Base-by-base conservation (phyloP, 1,140 invertebrate species). In the Harlomillsia oculata region DNA sequence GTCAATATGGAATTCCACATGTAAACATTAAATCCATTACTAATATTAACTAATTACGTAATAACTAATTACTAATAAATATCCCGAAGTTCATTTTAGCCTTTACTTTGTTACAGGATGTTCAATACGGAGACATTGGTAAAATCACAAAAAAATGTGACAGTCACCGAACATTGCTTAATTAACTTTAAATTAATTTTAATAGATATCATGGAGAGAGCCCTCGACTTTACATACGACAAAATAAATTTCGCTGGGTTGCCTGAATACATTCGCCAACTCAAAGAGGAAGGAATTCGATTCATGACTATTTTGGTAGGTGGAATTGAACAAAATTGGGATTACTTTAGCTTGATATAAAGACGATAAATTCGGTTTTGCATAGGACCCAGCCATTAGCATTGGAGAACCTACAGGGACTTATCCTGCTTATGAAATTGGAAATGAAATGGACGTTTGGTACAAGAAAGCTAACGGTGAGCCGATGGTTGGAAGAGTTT, bases 151-250 rank as follows among this genome's bases (percentile, higher is more conserved):
- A n/a, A n/a, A n/a, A n/a, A 14, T 25, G n/a, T n/a, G n/a, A n/a
- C n/a, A n/a, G n/a, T n/a, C n/a, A n/a, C n/a, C n/a, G n/a, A n/a
- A n/a, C n/a, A 46, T 46, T 25, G 14, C 6, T 46, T 46, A 25
- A 46, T 28, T 46, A 46, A 5, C 5, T 46, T 46, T 28, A 25
- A 18, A 11, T 14, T 46, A 34, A 34, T 34, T 34, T 34, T 6
- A 34, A 34, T n/a, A n/a, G 69, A 69, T 46, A 67, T 69, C 67
- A 94, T 94, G 89, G 74, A 84, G n/a, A 77, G 80, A 37, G 77
- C 76, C 51, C 23, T 59, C 6, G 60, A 62, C 25, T 62, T 62
- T 18, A 62, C 60, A 0, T n/a, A 55, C 4, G 18, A 28, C 23
- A 13, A 16, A 5, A 20, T 18, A 13, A 36, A 29, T 9, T 62